These are phyloP conservation scores for Lamellibrachia columna DNA, from an alignment of 2,888 invertebrate species.

Conservation along the genomic window DNA sequence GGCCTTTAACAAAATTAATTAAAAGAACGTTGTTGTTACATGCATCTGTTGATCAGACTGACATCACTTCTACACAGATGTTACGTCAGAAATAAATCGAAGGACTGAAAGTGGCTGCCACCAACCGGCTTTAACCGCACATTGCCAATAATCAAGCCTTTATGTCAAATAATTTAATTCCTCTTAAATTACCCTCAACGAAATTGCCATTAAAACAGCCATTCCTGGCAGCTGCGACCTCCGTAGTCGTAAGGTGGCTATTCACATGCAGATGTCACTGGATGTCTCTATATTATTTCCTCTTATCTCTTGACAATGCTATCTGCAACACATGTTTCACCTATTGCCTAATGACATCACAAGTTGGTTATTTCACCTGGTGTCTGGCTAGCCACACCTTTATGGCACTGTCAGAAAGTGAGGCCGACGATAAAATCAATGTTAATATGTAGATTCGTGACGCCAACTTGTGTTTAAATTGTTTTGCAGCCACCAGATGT, in stretches of 20 bases:
- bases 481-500: not conserved
- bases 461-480: not conserved
- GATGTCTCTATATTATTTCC: slow-evolving; percentile 7
- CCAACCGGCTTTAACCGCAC: not conserved
- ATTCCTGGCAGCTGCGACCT: not conserved
- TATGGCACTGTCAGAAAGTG: not conserved
- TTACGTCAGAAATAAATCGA: not conserved
- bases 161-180: slow-evolving; percentile 14
- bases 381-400: not conserved
- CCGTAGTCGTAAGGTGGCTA: not conserved
- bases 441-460: not conserved
- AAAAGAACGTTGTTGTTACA: not conserved
- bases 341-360: slow-evolving; percentile 16
- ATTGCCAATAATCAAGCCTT: not conserved
- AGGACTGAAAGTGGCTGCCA: not conserved
- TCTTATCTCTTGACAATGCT: not conserved
- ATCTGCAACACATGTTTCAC: not conserved
- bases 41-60: not conserved
- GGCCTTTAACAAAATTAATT: not conserved
- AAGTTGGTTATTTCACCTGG: not conserved
- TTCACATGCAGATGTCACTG: slow-evolving; percentile 3
- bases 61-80: not conserved
- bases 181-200: slow-evolving; percentile 3
- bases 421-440: not conserved
- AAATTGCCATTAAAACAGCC: not conserved